Evolutionary conservation across 2,888 invertebrate species (phyloP), one percentile per base, ranked within the genome.

Genomic region (Schizotus pectinicornis): DNA sequence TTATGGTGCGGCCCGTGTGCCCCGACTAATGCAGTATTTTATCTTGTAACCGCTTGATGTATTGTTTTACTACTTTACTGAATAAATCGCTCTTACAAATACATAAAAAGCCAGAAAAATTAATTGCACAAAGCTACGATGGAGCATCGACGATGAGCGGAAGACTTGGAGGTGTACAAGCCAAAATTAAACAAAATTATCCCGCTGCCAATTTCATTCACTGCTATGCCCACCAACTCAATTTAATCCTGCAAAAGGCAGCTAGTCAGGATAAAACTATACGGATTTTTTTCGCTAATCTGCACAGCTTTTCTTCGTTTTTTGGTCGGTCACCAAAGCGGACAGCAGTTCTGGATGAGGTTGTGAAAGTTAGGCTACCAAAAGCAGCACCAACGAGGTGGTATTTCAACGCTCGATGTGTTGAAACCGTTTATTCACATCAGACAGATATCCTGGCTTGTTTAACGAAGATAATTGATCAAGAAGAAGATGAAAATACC

Each of bases 71-170:
- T n/a, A n/a, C n/a, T n/a, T n/a, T n/a, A n/a, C n/a, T n/a, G n/a
- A n/a, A n/a, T n/a, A n/a, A n/a, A n/a, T n/a, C n/a, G n/a, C n/a
- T n/a, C n/a, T n/a, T n/a, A n/a, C n/a, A n/a, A n/a, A n/a, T n/a
- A n/a, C n/a, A n/a, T n/a, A n/a, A n/a, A n/a, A n/a, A n/a, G n/a
- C n/a, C n/a, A n/a, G 34, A 42, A 6, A 51, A 42, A 2, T 14
- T 51, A 14, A 42, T 51, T n/a, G 69, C 68, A 12, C 74, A 73
- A 58, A 63, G 62, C 35, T 74, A 69, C 51, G 72, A 74, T 56
- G 71, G 73, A 11, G 71, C 71, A 39, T 43, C 45, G 12, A 12
- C 30, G 11, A 51, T 42, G 51, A 51, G 41, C 6, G 41, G 39
- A 1, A 32, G 42, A 11, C 9, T 7, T 5, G 36, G 36, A 33